Percentiles rank a stretch among this genome's conserved stretches.
Conservation (phyloP, 64 coral and sea anemone species). For the Stichodactyla helianthus region DNA sequence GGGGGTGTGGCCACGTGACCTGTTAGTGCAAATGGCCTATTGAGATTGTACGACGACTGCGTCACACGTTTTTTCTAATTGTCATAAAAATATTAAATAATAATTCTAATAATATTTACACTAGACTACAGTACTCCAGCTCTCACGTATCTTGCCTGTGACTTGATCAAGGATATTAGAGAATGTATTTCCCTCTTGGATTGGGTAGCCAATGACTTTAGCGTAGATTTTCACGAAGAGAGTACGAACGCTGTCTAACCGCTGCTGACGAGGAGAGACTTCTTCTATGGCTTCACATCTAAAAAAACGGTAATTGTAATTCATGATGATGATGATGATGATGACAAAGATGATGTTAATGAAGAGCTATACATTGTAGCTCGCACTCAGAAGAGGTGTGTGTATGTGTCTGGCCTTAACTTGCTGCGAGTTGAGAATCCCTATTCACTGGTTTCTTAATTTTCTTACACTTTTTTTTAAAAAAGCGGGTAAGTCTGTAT, state of each 20-base stretch:
- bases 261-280: conserved; percentile 47
- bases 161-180: conserved; percentile 86
- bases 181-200: conserved; percentile 45
- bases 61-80: neutral
- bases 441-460: too few species aligned
- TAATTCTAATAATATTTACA: neutral
- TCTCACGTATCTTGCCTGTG: conserved; percentile 65
- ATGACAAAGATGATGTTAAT: neutral
- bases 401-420: too few species aligned
- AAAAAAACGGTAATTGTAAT: neutral
- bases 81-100: conserved; percentile 6
- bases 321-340: neutral
- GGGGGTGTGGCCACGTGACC: too few species aligned
- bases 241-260: conserved; percentile 57
- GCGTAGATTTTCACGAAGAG: conserved; percentile 66
- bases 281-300: conserved; percentile 50
- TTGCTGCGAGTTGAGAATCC: too few species aligned
- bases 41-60: neutral
- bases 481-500: too few species aligned
- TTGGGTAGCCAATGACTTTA: conserved; percentile 53
- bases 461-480: too few species aligned
- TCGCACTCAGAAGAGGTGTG: too few species aligned
- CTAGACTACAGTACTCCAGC: conserved; percentile 62
- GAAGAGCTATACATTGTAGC: too few species aligned
- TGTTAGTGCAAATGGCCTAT: too few species aligned